Conservation (phyloP, 2,888 invertebrate genomes). For the Pollenia amentaria region DNA sequence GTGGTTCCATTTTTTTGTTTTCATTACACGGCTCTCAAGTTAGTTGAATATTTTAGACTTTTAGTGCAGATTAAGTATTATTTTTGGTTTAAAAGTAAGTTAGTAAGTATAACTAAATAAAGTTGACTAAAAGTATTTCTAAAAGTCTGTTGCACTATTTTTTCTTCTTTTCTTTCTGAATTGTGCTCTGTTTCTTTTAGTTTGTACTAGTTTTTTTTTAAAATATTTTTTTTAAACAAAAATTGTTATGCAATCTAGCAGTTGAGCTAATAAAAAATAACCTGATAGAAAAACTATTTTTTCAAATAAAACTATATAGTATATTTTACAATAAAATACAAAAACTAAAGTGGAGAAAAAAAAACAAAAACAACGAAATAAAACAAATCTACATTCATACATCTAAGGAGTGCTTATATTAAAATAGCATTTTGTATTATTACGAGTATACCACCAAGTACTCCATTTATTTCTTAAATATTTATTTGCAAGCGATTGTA, state of each 20-base stretch:
- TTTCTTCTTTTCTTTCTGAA: conserved; percentile 34
- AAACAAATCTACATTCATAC: conserved; percentile 68
- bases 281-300: conserved; percentile 61
- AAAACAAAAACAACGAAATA: background rate
- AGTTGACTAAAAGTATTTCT: conserved; percentile 47
- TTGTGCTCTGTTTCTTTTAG: conserved; percentile 39
- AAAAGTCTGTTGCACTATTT: conserved; percentile 45
- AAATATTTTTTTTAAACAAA: conserved; percentile 19
- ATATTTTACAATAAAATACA: conserved; percentile 19
- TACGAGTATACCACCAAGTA: background rate
- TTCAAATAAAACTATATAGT: conserved; percentile 32
- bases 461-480: conserved; percentile 31
- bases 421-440: conserved; percentile 13
- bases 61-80: background rate
- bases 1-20: background rate
- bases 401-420: conserved; percentile 66
- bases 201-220: conserved; percentile 11
- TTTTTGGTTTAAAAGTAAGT: conserved; percentile 25
- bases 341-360: conserved; percentile 13
- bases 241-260: conserved; percentile 72
- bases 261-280: conserved; percentile 22
- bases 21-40: conserved; percentile 18
- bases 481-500: conserved; percentile 28
- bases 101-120: conserved; percentile 10
- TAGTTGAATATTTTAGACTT: conserved; percentile 2